Conservation (phyloP, 2,888 invertebrate species). For the Muscina levida region DNA sequence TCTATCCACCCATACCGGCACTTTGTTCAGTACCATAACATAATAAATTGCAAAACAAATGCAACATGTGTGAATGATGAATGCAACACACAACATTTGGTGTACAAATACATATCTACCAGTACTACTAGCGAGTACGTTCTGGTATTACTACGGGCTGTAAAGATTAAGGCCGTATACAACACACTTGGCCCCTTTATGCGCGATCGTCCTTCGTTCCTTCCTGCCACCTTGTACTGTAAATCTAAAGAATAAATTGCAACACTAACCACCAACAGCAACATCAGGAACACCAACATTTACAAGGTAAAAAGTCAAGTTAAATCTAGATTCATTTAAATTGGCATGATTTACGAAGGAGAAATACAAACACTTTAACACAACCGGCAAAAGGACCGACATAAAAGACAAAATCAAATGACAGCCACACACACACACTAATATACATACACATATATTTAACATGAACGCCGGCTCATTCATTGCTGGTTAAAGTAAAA, state of each 20-base stretch:
- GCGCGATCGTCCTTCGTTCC: background rate
- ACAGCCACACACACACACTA: conserved; percentile 18
- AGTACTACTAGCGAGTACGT: conserved; percentile 31
- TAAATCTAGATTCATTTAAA: conserved; percentile 67
- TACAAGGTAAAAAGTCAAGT: conserved; percentile 67
- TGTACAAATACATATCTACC: conserved; percentile 13
- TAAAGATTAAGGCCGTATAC: conserved; percentile 16
- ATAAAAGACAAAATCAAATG: conserved; percentile 30
- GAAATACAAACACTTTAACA: conserved; percentile 33
- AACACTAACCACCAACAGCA: conserved; percentile 8
- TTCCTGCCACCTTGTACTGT: no score
- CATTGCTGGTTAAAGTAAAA: background rate
- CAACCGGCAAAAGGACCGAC: conserved; percentile 22
- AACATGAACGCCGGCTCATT: no score
- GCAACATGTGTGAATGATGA: conserved; percentile 67
- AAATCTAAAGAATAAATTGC: conserved; percentile 45
- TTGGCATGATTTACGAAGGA: conserved; percentile 66
- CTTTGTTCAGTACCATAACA: conserved; percentile 39
- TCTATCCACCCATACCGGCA: background rate
- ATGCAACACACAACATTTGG: conserved; percentile 58
- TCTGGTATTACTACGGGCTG: conserved; percentile 20
- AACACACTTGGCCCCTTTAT: background rate
- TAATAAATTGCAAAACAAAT: conserved; percentile 66
- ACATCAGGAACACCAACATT: conserved; percentile 54
- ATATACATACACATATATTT: no score